Evolutionary conservation across 1,140 invertebrate genomes (phyloP).

Genomic region (Drosophila ohnishii): DNA sequence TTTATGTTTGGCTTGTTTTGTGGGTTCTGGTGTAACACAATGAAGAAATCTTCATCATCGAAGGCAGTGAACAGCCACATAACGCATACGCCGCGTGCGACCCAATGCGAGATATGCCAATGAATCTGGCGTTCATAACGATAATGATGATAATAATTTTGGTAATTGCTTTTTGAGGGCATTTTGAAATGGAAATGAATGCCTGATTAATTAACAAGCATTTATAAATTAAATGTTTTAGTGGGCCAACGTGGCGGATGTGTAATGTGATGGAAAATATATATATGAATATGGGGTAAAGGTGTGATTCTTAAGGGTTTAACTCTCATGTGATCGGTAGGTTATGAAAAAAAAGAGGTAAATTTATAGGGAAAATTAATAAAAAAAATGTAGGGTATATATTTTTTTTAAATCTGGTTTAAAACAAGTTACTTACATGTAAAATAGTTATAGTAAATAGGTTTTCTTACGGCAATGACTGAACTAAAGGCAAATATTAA

Average conservation of each 20-base stretch:
- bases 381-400: not conserved
- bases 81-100: conserved; percentile 39
- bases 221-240: conserved; percentile 35
- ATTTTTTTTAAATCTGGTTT: not conserved
- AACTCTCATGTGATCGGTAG: not conserved
- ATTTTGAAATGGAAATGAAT: conserved; percentile 22
- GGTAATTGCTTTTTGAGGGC: conserved; percentile 42
- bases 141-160: conserved; percentile 55
- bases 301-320: conserved; percentile 1
- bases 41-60: conserved; percentile 1
- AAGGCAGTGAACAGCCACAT: conserved; percentile 4
- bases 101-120: conserved; percentile 9
- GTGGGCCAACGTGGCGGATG: conserved; percentile 31
- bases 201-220: conserved; percentile 40
- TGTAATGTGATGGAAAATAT: conserved; percentile 9
- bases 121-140: conserved; percentile 15
- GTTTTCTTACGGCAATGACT: not conserved
- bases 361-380: not conserved
- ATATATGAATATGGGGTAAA: not conserved
- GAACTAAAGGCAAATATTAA: not conserved
- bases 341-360: not conserved
- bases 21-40: conserved; percentile 32
- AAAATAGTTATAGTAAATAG: not conserved
- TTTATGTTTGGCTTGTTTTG: conserved; percentile 1
- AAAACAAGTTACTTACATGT: no score